Conservation (phyloP, 2,113 vertebrate species). For the Spizaetus ornatus region DNA sequence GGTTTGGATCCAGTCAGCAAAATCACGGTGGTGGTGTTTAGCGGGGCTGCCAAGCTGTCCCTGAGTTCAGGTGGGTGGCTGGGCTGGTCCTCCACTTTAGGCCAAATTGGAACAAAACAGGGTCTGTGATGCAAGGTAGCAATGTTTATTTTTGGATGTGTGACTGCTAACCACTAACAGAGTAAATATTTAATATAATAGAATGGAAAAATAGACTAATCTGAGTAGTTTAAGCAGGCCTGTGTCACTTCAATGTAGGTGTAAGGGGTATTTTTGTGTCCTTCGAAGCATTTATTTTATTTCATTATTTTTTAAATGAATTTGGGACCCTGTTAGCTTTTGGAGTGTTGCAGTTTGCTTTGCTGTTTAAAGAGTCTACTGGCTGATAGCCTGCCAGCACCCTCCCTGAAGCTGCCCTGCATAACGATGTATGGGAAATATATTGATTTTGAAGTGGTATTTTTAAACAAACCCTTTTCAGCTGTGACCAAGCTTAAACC, state of each 20-base stretch:
- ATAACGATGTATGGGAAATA: background rate
- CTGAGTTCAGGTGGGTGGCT: background rate
- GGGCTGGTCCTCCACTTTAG: background rate
- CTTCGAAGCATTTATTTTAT: background rate
- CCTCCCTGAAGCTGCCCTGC: background rate
- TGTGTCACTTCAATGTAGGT: background rate
- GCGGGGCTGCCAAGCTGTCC: background rate
- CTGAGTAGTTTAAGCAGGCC: background rate
- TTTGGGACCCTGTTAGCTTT: background rate
- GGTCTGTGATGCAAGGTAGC: conserved; percentile 21
- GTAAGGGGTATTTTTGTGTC: background rate
- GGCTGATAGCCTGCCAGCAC: background rate
- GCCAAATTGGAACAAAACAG: background rate
- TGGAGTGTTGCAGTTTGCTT: background rate
- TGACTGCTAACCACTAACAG: background rate
- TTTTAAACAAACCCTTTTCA: background rate
- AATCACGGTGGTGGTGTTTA: rapidly evolving
- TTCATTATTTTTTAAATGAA: background rate
- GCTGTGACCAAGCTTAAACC: background rate
- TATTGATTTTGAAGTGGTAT: background rate
- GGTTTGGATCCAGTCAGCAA: background rate
- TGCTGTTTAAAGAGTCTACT: background rate
- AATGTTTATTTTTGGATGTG: conserved; percentile 39
- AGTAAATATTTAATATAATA: conserved; percentile 54
- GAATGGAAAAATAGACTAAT: background rate